These are phyloP conservation scores for Idaea straminata DNA, from an alignment of 2,888 invertebrate species.

Conservation along the genomic window DNA sequence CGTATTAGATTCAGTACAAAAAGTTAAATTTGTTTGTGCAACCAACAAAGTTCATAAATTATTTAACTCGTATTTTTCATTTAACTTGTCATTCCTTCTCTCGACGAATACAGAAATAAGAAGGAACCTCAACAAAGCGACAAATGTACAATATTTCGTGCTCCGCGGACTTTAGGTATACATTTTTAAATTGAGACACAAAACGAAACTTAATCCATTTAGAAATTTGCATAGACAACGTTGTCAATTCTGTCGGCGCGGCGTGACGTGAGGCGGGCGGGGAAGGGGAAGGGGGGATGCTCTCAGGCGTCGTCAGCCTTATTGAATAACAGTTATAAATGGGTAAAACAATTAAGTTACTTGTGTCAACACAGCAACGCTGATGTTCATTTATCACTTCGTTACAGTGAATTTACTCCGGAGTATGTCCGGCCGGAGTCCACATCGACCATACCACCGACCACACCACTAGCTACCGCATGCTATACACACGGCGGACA, in stretches of 20 bases:
- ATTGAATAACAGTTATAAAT: neutral
- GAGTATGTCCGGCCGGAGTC: too few species aligned
- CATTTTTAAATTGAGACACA: conserved; percentile 4
- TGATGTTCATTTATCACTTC: too few species aligned
- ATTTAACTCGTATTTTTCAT: neutral
- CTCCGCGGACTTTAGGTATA: neutral
- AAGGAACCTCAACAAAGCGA: neutral
- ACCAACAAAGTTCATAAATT: neutral
- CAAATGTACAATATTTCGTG: neutral
- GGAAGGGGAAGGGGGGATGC: neutral
- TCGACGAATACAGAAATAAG: neutral
- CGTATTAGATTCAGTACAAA: neutral
- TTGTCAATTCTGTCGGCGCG: neutral
- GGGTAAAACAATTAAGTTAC: neutral
- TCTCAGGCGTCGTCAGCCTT: neutral
- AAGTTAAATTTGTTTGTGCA: neutral
- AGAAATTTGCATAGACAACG: conserved; percentile 3
- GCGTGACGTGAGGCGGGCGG: neutral
- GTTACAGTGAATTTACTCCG: too few species aligned
- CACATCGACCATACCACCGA: too few species aligned
- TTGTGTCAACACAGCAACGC: neutral
- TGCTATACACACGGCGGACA: too few species aligned
- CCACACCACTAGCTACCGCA: too few species aligned
- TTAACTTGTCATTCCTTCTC: neutral
- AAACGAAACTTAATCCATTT: conserved; percentile 13